Percentiles rank a stretch among this genome's conserved stretches.
phyloP scores from a whole-genome alignment of 2,888 invertebrate species.

The Linnaemya vulpina region DNA sequence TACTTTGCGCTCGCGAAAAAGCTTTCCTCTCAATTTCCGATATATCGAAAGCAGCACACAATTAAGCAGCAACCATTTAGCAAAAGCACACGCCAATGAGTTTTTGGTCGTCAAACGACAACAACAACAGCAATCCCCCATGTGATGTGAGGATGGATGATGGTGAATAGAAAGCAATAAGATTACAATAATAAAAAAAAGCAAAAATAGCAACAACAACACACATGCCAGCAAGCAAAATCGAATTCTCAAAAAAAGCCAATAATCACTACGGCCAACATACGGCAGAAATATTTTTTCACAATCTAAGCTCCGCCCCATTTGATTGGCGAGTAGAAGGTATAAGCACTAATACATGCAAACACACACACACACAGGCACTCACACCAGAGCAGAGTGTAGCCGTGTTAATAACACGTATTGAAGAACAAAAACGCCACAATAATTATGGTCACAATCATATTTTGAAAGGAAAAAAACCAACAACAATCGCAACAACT shows the following conservation, averaged over 20 bases:
- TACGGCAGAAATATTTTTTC: conserved; percentile 74
- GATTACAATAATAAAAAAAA: conserved; percentile 52
- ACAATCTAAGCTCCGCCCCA: conserved; percentile 79
- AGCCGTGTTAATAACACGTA: conserved; percentile 23
- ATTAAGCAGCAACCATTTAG: conserved; percentile 28
- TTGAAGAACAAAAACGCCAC: conserved; percentile 51
- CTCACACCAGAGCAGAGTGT: conserved; percentile 4
- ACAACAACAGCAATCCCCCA: conserved; percentile 7
- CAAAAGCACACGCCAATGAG: conserved; percentile 31
- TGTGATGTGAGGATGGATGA: conserved; percentile 41
- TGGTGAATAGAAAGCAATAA: conserved; percentile 66
- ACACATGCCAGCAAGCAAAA: conserved; percentile 55
- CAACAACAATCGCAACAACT: neutral
- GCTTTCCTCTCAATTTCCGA: conserved; percentile 64
- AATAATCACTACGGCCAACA: conserved; percentile 65
- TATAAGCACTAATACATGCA: conserved; percentile 13
- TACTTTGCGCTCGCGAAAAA: conserved; percentile 33
- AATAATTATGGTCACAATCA: conserved; percentile 67
- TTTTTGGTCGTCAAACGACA: conserved; percentile 28
- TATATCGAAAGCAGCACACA: conserved; percentile 43
- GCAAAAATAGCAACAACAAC: conserved; percentile 44
- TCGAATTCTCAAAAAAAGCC: conserved; percentile 53
- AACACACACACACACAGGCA: conserved; percentile 24
- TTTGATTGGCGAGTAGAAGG: conserved; percentile 79
- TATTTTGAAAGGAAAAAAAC: conserved; percentile 24